Percentiles rank a stretch among this genome's conserved stretches.
Evolutionary conservation across 2,888 invertebrate genomes (phyloP).

Genomic region (Drosophila infuscata): DNA sequence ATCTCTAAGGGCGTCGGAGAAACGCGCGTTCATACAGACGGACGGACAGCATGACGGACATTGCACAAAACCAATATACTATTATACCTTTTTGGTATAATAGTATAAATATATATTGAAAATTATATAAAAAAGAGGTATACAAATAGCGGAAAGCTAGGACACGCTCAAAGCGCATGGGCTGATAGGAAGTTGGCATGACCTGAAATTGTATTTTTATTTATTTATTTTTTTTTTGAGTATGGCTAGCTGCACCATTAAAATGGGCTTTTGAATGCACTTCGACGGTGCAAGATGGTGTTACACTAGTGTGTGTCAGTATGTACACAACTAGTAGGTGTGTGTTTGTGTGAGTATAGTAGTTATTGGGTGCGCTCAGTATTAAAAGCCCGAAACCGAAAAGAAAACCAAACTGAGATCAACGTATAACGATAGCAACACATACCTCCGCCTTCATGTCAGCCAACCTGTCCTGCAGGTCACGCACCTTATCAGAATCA

Average conservation of each 20-base stretch:
- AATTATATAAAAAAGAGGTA: background rate
- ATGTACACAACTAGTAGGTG: conserved; percentile 26
- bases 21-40: too few relatives aligned
- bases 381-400: conserved; percentile 38
- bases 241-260: background rate
- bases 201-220: conserved; percentile 1
- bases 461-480: conserved; percentile 96
- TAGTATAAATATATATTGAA: background rate
- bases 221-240: background rate
- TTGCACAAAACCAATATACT: too few relatives aligned
- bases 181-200: conserved; percentile 18
- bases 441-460: conserved; percentile 97
- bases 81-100: too few relatives aligned
- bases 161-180: conserved; percentile 43
- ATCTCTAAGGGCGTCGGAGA: too few relatives aligned
- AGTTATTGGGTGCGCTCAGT: conserved; percentile 24
- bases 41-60: too few relatives aligned
- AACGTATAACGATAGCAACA: conserved; percentile 33
- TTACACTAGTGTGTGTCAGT: conserved; percentile 12
- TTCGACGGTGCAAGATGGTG: conserved; percentile 21
- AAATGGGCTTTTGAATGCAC: conserved; percentile 15
- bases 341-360: conserved; percentile 6
- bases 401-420: conserved; percentile 28
- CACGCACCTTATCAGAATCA: conserved; percentile 94
- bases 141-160: conserved; percentile 4